Evolutionary conservation across 2,888 invertebrate genomes (phyloP), one percentile per base, ranked within the genome.

Genomic region (Brachypterus glaber): DNA sequence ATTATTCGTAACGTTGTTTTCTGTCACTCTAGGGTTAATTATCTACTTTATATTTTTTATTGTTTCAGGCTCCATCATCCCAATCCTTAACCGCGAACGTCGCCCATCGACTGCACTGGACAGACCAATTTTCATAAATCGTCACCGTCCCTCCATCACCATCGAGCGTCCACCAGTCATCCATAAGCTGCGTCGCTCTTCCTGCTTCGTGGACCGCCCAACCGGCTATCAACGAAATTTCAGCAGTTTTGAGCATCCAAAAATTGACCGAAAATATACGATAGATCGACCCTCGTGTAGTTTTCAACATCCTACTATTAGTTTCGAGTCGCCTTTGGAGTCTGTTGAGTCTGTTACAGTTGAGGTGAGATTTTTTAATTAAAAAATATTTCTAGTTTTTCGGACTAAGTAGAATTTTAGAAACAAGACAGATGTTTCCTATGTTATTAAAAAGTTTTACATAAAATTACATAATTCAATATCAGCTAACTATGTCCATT

Each of bases 201-300:
- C 66, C 11, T 65, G 66, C 45, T 61, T 61, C 39, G 53, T 57
- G 2, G 62, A 62, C 37, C 51, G 56, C 8, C 46, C 47, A 7
- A 33, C 43, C 14, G 44, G 51, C 16, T 33, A 39, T 3, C 59
- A 62, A 37, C 51, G 58, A 36, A 63, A 64, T 46, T 64, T 63
- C 47, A 60, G 57, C 39, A 65, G 64, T 44, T 62, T 63, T 48
- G 64, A 65, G 35, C 61, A 63, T 40, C 52, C 43, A 17, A 41
- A 43, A 41, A 43, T 27, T 39, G 59, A 53, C 34, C 46, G 58
- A 51, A 14, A 38, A 35, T 42, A 35, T 30, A 37, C 39, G 37
- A 33, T 32, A 7, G 9, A 8, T 25, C 33, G 26, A 30, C 51
- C 53, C 14, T 54, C 50, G 36, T 55, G 49, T 42, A 55, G 55